These are phyloP conservation scores for Haliaeetus leucogaster DNA, from an alignment of 2,113 vertebrate species.

Conservation along the genomic window DNA sequence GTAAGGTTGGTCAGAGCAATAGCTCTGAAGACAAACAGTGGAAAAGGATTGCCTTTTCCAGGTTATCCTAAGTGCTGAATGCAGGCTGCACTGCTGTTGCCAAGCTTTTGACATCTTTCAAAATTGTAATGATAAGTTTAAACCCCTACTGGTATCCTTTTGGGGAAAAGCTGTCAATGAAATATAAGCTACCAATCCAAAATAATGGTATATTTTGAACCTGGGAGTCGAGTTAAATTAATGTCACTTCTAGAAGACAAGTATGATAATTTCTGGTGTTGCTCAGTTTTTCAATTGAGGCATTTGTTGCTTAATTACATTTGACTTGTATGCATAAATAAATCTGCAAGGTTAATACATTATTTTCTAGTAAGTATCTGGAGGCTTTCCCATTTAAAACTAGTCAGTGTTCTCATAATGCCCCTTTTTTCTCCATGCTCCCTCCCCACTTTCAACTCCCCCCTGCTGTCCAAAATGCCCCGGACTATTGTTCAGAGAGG, in stretches of 20 bases:
- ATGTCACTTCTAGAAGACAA: not conserved
- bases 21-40: not conserved
- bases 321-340: not conserved
- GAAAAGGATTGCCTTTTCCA: not conserved
- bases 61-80: not conserved
- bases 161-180: constrained; percentile 11
- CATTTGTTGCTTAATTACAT: not conserved
- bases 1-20: not conserved
- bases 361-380: not conserved
- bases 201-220: not conserved
- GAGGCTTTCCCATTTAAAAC: not conserved
- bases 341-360: not conserved
- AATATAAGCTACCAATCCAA: not conserved
- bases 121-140: constrained; percentile 11
- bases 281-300: not conserved
- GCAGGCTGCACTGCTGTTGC: not conserved
- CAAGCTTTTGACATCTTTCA: constrained; percentile 1
- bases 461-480: not conserved
- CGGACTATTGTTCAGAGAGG: not conserved
- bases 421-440: not conserved
- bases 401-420: not conserved
- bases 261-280: not conserved
- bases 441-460: not conserved
- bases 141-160: not conserved
- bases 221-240: not conserved